Evolutionary conservation across 2,113 vertebrate species (phyloP).

Genomic region (Strix uralensis): DNA sequence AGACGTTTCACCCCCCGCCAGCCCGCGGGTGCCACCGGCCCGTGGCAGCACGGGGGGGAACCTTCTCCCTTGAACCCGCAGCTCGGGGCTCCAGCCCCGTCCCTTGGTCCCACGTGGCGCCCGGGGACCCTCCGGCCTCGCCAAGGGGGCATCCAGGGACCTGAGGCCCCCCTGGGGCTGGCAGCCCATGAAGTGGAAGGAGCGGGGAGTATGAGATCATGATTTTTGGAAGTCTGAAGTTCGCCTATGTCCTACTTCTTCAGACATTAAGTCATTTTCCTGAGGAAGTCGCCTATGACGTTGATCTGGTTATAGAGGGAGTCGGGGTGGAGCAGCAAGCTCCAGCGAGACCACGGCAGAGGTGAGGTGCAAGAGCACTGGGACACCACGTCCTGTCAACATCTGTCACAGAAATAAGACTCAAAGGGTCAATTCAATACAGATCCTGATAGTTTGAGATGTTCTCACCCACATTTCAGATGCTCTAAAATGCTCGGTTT

Average conservation of each 20-base stretch:
- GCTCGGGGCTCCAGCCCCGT: background rate
- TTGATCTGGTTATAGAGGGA: background rate
- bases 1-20: background rate
- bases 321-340: background rate
- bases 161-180: background rate
- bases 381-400: background rate
- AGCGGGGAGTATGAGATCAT: constrained; percentile 28
- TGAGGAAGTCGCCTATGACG: constrained; percentile 41
- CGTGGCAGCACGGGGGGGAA: background rate
- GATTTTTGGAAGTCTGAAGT: background rate
- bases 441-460: background rate
- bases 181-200: background rate
- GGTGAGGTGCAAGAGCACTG: background rate
- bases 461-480: background rate
- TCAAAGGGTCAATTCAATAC: background rate
- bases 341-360: background rate
- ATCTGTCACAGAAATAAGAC: background rate
- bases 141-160: background rate
- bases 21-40: background rate
- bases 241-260: background rate
- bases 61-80: background rate
- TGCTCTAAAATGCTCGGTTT: rapidly evolving
- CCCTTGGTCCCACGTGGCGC: rapidly evolving
- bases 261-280: constrained; percentile 67
- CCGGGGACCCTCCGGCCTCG: background rate